phyloP scores from a whole-genome alignment of 2,113 vertebrate species.

The Rattus rattus region DNA sequence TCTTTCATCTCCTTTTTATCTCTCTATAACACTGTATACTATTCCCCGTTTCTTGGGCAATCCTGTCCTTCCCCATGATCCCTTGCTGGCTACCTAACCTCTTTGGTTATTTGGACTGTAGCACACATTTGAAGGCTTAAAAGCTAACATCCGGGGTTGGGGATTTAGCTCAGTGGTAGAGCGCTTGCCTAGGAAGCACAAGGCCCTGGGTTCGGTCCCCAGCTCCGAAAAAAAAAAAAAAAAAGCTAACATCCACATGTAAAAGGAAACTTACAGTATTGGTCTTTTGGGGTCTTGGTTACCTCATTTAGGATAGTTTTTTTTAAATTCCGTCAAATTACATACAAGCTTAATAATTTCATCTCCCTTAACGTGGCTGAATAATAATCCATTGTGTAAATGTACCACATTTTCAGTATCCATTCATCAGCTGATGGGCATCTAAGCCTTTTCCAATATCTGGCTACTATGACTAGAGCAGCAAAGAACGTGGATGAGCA shows the following conservation, averaged over 20 bases:
- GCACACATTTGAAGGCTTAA: not conserved
- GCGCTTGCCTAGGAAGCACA: too few relatives aligned
- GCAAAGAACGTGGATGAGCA: not conserved
- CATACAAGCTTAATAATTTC: not conserved
- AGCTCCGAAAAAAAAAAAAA: too few relatives aligned
- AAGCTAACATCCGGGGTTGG: too few relatives aligned
- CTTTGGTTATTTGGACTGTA: not conserved
- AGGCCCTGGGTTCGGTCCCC: too few relatives aligned
- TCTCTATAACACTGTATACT: not conserved
- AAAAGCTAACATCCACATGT: not conserved
- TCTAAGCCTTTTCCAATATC: not conserved
- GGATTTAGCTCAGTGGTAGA: too few relatives aligned
- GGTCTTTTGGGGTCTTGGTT: not conserved
- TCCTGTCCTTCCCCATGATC: not conserved
- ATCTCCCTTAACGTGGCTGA: not conserved
- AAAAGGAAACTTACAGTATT: not conserved
- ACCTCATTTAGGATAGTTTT: not conserved
- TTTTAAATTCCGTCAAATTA: not conserved
- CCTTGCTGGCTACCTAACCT: not conserved
- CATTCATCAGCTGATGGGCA: not conserved
- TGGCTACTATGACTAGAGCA: not conserved
- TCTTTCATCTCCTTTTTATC: not conserved
- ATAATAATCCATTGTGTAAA: not conserved
- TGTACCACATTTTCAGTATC: not conserved
- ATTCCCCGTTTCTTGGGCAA: not conserved